Base-by-base conservation (phyloP, 37 sponge, comb jelly and placozoan genomes). In the Agelas oroides region DNA sequence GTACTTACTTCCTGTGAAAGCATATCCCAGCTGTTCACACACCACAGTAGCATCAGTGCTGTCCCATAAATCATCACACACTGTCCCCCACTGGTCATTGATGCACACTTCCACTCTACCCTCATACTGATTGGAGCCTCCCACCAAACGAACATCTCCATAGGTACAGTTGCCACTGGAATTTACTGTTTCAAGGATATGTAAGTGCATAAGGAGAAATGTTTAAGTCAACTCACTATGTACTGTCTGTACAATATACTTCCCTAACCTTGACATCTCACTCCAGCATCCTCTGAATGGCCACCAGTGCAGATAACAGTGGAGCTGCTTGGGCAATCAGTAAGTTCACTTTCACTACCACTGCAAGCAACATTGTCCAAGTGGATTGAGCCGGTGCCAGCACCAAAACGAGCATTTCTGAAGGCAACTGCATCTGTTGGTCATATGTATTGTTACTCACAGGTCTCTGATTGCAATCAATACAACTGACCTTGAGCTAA, bases 201-300 rank as follows among this genome's bases (percentile, higher is more conserved):
- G 46, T 46, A 46, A 46, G 3, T 46, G 8, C 46, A 46, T 3
- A 46, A 8, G 3, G 14, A 46, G 3, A 46, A 46, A 46, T 46
- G 46, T n/a, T 46, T 3, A 46, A 12, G 46, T 46, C 3, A 46
- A 46, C 3, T 3, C 3, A 46, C 3, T 46, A 8, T 46, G 46
- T 12, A 46, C n/a, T n/a, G n/a, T n/a, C 6, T 46, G 8, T 46
- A 46, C 46, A 46, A 46, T n/a, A n/a, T n/a, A n/a, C n/a, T n/a
- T n/a, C n/a, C n/a, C 46, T 46, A 12, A 46, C 46, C 8, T 46
- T 55, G 30, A 8, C 76, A 75, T 56, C 59, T 75, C 59, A 75
- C 76, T 75, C 76, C 76, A 54, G 59, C 76, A 27, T 75, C 76
- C 76, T 75, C 76, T 8, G 3, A 8, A 31, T 75, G 76, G 12